Conservation (phyloP, 2,888 invertebrate species). For the Calameuta pallipes region DNA sequence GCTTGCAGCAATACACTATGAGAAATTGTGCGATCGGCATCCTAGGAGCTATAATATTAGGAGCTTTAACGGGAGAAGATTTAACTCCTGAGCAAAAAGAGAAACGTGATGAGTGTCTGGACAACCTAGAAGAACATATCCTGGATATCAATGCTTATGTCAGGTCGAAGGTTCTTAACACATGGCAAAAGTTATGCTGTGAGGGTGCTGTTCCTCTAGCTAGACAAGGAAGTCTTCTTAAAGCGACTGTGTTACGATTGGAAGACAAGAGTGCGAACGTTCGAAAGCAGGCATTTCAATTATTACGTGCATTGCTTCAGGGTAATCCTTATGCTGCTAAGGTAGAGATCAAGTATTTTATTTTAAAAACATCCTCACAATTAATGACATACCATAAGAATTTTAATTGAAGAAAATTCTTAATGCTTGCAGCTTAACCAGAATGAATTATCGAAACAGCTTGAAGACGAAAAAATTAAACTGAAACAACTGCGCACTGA, state of each 20-base stretch:
- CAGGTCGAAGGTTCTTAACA: conserved; percentile 84
- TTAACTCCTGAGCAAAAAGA: conserved; percentile 75
- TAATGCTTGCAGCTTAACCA: conserved; percentile 63
- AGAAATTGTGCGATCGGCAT: conserved; percentile 87
- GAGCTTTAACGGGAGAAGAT: conserved; percentile 79
- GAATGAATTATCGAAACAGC: conserved; percentile 71
- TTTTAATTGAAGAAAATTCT: not conserved
- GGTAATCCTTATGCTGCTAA: conserved; percentile 88
- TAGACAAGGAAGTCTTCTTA: conserved; percentile 76
- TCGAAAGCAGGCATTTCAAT: conserved; percentile 84
- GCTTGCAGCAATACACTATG: conserved; percentile 69
- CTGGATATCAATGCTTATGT: conserved; percentile 88
- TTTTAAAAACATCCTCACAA: not conserved
- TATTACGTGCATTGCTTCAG: conserved; percentile 82
- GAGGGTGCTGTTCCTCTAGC: conserved; percentile 83
- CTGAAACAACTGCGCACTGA: conserved; percentile 68
- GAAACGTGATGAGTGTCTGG: conserved; percentile 83
- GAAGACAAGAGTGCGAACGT: conserved; percentile 87
- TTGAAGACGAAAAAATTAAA: conserved; percentile 72
- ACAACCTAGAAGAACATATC: conserved; percentile 83
- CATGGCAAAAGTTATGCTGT: conserved; percentile 83
- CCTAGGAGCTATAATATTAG: conserved; percentile 82
- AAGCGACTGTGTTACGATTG: conserved; percentile 77
- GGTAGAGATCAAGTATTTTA: conserved; percentile 66
- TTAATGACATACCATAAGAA: not conserved